Percentiles rank a stretch among this genome's conserved stretches.
These are phyloP conservation scores for Stegostoma tigrinum DNA, from an alignment of 2,113 vertebrate genomes.

Conservation along the genomic window DNA sequence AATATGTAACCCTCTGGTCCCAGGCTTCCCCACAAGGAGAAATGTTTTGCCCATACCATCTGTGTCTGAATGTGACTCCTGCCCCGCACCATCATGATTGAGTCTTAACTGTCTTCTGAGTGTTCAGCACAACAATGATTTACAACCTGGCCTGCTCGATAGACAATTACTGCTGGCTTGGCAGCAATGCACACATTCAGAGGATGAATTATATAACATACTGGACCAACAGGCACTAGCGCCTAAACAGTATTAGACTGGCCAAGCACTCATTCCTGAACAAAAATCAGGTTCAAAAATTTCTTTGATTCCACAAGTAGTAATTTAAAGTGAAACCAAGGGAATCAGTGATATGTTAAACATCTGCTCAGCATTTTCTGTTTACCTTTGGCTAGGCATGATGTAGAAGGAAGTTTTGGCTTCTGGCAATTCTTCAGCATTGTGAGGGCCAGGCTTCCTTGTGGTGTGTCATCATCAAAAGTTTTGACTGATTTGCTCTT, in stretches of 20 bases:
- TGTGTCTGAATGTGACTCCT: neutral
- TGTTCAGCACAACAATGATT: neutral
- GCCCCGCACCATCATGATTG: neutral
- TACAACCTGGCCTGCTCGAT: neutral
- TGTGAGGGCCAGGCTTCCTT: neutral
- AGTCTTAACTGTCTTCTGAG: neutral
- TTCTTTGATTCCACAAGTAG: neutral
- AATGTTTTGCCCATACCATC: too few species aligned
- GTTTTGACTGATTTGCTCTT: neutral
- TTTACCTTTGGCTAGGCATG: neutral
- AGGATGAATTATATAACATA: neutral
- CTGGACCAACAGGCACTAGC: neutral
- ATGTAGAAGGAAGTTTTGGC: neutral
- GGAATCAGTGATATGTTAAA: neutral
- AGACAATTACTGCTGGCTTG: neutral
- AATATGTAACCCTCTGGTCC: too few species aligned
- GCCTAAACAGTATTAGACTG: neutral
- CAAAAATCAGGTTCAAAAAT: neutral
- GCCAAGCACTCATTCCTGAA: neutral
- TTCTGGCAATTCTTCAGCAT: neutral
- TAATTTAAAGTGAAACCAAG: neutral
- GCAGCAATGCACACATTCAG: neutral
- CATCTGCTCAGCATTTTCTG: conserved; percentile 11
- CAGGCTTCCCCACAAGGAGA: too few species aligned
- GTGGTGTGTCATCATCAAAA: neutral